phyloP scores from a whole-genome alignment of 1,140 invertebrate genomes.

The Platorchestia sp. region DNA sequence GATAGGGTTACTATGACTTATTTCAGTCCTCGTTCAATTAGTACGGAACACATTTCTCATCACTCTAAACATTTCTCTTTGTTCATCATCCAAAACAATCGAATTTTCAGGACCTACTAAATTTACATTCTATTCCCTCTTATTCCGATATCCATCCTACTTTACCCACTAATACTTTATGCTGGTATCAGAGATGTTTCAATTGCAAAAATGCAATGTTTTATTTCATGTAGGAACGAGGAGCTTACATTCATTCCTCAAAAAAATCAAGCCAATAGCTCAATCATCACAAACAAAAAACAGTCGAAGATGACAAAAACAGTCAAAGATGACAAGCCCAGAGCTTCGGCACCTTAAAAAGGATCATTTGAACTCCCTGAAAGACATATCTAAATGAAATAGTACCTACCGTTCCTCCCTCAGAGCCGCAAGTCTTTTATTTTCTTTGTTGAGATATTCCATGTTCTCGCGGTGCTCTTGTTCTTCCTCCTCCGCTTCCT shows the following conservation, averaged over 20 bases:
- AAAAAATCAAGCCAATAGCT: not conserved
- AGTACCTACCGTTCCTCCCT: not conserved
- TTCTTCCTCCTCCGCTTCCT: conserved; percentile 19
- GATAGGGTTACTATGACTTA: too few species aligned
- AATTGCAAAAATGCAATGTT: not conserved
- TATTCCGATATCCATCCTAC: too few species aligned
- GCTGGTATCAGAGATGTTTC: not conserved
- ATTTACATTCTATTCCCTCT: too few species aligned
- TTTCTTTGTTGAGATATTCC: conserved; percentile 36
- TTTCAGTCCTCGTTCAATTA: too few species aligned
- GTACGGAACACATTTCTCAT: too few species aligned
- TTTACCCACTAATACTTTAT: not conserved
- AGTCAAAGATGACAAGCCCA: not conserved
- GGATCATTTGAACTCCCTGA: not conserved
- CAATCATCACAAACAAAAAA: too few species aligned
- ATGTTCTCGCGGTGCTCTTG: conserved; percentile 30
- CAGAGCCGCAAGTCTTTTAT: conserved; percentile 4
- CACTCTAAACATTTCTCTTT: too few species aligned
- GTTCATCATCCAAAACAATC: too few species aligned
- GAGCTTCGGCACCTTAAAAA: not conserved
- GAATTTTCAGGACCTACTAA: too few species aligned
- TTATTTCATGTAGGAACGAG: not conserved
- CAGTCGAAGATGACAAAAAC: not conserved
- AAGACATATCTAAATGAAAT: not conserved
- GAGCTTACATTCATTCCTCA: not conserved